These are phyloP conservation scores for Drosophila subpulchrella DNA, from an alignment of 1,140 invertebrate species.

Conservation along the genomic window DNA sequence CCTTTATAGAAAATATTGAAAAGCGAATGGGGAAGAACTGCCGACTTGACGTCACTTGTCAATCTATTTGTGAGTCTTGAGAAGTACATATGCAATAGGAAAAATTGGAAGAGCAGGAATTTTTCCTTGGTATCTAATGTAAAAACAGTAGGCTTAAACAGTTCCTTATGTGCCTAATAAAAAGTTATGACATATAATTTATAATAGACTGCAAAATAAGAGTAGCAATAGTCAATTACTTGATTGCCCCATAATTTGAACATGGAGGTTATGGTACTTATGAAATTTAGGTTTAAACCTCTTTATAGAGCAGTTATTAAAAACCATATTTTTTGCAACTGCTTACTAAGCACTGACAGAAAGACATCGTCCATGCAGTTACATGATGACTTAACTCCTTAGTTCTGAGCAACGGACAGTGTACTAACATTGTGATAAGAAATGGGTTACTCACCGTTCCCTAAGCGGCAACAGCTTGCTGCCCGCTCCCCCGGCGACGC, in stretches of 20 bases:
- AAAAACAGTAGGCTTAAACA: no score
- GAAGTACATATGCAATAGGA: background rate
- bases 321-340: no score
- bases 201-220: no score
- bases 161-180: background rate
- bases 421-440: background rate
- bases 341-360: no score
- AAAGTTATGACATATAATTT: no score
- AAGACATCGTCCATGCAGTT: background rate
- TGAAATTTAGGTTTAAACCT: no score
- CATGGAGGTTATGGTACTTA: no score
- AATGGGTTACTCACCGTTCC: conserved; percentile 86
- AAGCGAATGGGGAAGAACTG: conserved; percentile 9
- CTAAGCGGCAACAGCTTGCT: conserved; percentile 85
- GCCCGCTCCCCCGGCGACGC: conserved; percentile 36
- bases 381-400: background rate
- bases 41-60: conserved; percentile 31
- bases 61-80: conserved; percentile 1
- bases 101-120: background rate
- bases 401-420: no score
- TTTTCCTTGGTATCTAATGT: background rate
- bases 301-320: no score
- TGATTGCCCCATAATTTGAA: no score
- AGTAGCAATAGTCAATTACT: no score
- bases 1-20: conserved; percentile 4